phyloP scores from a whole-genome alignment of 2,888 invertebrate genomes.

The Dermolepida albohirtum region DNA sequence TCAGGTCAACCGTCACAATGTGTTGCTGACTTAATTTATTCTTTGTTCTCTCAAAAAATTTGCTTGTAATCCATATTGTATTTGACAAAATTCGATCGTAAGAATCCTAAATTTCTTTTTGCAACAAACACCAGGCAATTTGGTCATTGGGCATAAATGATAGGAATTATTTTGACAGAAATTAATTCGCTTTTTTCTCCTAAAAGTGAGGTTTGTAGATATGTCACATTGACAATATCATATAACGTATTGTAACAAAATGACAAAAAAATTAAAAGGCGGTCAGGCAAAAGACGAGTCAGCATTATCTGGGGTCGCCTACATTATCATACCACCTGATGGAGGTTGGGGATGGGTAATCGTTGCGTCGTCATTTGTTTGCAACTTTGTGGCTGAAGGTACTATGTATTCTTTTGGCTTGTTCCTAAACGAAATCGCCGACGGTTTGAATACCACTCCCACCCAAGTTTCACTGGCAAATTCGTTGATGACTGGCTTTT shows the following conservation, averaged over 20 bases:
- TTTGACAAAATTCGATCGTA: too few species aligned
- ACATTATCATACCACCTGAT: constrained; percentile 81
- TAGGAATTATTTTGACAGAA: too few species aligned
- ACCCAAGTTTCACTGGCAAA: constrained; percentile 75
- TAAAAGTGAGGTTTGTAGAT: too few species aligned
- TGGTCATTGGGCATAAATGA: too few species aligned
- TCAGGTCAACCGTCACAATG: too few species aligned
- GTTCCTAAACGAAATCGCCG: constrained; percentile 73
- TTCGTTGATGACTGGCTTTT: constrained; percentile 75
- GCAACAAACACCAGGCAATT: too few species aligned
- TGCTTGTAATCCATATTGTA: too few species aligned
- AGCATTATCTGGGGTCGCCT: constrained; percentile 1
- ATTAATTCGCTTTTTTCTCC: too few species aligned
- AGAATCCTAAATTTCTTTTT: too few species aligned
- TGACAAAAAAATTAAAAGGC: constrained; percentile 5
- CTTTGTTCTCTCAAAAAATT: too few species aligned
- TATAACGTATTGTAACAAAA: background rate
- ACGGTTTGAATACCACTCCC: constrained; percentile 68
- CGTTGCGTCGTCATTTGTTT: constrained; percentile 87
- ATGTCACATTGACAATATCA: constrained; percentile 11
- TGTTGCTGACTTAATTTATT: too few species aligned
- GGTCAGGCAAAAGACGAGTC: background rate
- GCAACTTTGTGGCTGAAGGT: constrained; percentile 91
- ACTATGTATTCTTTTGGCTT: constrained; percentile 88
- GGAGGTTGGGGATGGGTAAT: constrained; percentile 95